phyloP scores from a whole-genome alignment of 2,797 vertebrate species.

The Darevskia nairensis region DNA sequence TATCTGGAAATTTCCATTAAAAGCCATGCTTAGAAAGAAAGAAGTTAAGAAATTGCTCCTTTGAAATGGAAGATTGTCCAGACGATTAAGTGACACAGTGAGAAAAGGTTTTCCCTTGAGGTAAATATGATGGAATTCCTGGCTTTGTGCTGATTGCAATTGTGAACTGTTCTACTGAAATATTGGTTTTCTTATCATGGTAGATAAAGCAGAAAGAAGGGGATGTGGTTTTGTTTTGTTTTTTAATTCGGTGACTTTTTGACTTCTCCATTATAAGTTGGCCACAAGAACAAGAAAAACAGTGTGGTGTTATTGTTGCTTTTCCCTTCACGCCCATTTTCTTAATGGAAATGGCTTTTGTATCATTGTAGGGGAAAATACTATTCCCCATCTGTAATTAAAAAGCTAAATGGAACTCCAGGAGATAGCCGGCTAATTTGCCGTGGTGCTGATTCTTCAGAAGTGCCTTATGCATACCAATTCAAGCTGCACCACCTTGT shows the following conservation, averaged over 20 bases:
- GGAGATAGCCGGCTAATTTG: conserved; percentile 26
- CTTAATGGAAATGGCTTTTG: conserved; percentile 25
- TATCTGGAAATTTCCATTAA: neutral
- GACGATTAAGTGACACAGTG: conserved; percentile 13
- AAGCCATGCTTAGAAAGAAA: conserved; percentile 34
- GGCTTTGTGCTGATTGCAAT: neutral
- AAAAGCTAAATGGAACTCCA: conserved; percentile 36
- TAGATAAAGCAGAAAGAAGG: conserved; percentile 38
- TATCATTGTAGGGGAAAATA: conserved; percentile 18
- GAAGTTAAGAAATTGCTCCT: neutral
- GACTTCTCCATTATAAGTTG: conserved; percentile 17
- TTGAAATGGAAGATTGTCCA: conserved; percentile 33
- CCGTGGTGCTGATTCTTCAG: conserved; percentile 24
- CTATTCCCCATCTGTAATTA: conserved; percentile 45
- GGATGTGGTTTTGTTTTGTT: neutral
- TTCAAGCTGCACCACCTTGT: neutral
- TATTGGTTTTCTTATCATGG: conserved; percentile 49
- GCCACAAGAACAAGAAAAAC: conserved; percentile 13
- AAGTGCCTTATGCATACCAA: conserved; percentile 31
- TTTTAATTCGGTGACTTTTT: conserved; percentile 47
- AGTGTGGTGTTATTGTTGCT: conserved; percentile 1
- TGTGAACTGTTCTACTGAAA: conserved; percentile 25
- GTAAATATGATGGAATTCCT: neutral
- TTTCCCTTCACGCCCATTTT: conserved; percentile 41
- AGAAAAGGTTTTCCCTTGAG: conserved; percentile 35